Base-by-base conservation (phyloP, 2,888 invertebrate genomes). In the Phyllotreta cruciferae region DNA sequence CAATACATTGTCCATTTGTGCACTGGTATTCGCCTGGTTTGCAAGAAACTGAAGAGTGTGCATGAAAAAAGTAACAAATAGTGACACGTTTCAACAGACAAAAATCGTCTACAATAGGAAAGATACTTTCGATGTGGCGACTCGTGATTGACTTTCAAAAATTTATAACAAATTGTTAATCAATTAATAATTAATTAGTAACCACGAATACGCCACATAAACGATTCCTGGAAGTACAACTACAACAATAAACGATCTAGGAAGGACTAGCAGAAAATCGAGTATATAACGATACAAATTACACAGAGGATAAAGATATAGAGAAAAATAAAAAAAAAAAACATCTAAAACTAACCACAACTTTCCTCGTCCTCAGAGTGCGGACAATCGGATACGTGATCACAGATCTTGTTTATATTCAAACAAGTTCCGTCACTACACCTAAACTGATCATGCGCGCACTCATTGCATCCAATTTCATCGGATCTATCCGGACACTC, bases 401-500 rank as follows among this genome's bases (percentile, higher is more conserved):
- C 81, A 75, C 87, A 87, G 56, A 83, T 78, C 69, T 81, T 80
- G 55, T 78, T 77, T 57, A 84, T 78, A 65, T 75, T 79, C 60
- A 86, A 75, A 72, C 87, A 86, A 63, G 79, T 80, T 34, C 86
- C 86, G 71, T 85, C 83, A 62, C 79, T 78, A 75, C 88, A 88
- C 42, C 83, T 81, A 78, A 84, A 88, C 75, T 87, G 82, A 66
- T 86, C 85, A 10, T 77, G 75, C 61, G 75, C 73, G 77, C 85
- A 84, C 39, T 78, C 77, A 64, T 90, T 84, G 81, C 93, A 94
- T 71, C 90, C 90, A 57, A 87, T 77, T 82, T 94, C 94, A 79
- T 94, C 94, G 49, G 89, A 88, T 38, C 86, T 85, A 76, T 93
- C 93, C 0, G 82, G 81, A 78, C 97, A 98, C 79, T 98, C 96